Percentiles rank a stretch among this genome's conserved stretches.
These are phyloP conservation scores for Shargacucullia verbasci DNA, from an alignment of 2,888 invertebrate genomes.

Conservation along the genomic window DNA sequence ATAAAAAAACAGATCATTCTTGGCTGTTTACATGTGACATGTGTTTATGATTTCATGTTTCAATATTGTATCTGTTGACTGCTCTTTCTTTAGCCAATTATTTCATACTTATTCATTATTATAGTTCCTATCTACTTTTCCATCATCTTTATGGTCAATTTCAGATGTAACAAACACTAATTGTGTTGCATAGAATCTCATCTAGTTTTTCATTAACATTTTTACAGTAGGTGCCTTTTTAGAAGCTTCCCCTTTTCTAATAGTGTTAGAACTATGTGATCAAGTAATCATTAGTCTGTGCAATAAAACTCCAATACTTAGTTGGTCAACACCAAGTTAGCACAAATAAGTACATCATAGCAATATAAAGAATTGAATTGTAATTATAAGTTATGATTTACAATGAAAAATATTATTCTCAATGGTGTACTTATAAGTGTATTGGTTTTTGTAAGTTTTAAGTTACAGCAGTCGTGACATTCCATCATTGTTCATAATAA, in stretches of 20 bases:
- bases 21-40: background rate
- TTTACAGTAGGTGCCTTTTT: slow-evolving; percentile 16
- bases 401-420: slow-evolving; percentile 27
- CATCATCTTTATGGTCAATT: slow-evolving; percentile 4
- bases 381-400: slow-evolving; percentile 21
- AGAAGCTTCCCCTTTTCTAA: slow-evolving; percentile 15
- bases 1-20: background rate
- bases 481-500: slow-evolving; percentile 50
- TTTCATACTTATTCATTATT: slow-evolving; percentile 6
- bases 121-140: slow-evolving; percentile 20
- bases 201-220: slow-evolving; percentile 12
- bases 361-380: slow-evolving; percentile 31
- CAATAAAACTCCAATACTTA: slow-evolving; percentile 3
- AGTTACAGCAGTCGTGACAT: slow-evolving; percentile 46
- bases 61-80: slow-evolving; percentile 1
- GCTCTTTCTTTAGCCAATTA: slow-evolving; percentile 3
- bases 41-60: slow-evolving; percentile 1
- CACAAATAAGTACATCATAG: slow-evolving; percentile 51
- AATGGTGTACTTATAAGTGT: slow-evolving; percentile 46
- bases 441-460: slow-evolving; percentile 36
- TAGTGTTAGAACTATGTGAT: slow-evolving; percentile 13
- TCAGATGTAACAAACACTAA: slow-evolving; percentile 16
- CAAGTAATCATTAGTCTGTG: background rate
- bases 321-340: slow-evolving; percentile 18
- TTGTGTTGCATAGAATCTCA: slow-evolving; percentile 49